Evolutionary conservation across 1,140 invertebrate species (phyloP), one percentile per base, ranked within the genome.

Genomic region (Copidosoma floridanum): DNA sequence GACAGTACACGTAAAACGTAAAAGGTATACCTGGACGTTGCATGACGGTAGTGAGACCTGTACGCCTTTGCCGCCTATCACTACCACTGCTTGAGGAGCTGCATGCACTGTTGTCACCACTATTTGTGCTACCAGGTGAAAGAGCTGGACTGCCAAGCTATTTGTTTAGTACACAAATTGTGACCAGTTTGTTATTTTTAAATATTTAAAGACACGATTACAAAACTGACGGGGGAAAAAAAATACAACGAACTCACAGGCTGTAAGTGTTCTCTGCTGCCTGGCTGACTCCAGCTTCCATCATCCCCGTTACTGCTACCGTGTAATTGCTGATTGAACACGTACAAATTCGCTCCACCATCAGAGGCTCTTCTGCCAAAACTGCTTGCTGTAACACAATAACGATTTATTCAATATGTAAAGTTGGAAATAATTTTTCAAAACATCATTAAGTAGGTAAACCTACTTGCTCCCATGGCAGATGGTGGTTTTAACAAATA

Each of bases 281-380:
- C 85, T 47, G 85, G 84, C 65, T 88, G 85, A 77, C 84, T 87
- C 76, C 81, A 82, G n/a, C 79, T 75, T 63, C 83, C 83, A 65
- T 83, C 73, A 70, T 83, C 76, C 52, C 69, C 74, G 40, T 68
- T 69, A 44, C 68, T 71, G 68, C 68, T 78, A 18, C 73, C 71
- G 18, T 77, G 74, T 20, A 74, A 73, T 64, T 83, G 85, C 68
- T 86, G 87, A 74, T 87, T 90, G 68, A 85, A 88, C 68, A 89
- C 88, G 64, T 92, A 89, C 35, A 96, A 85, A 83, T 97, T 95
- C 40, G 94, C 95, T 51, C 95, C 95, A 67, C 95, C 95, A 82
- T 98, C 95, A 6, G 94, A 97, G 47, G 95, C 95, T 70, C 95
- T 85, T 53, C 95, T 83, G 40, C 92, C 93, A 81, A 96, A 92